Evolutionary conservation across 2,113 vertebrate species (phyloP).

Genomic region (Orthonyx spaldingii): DNA sequence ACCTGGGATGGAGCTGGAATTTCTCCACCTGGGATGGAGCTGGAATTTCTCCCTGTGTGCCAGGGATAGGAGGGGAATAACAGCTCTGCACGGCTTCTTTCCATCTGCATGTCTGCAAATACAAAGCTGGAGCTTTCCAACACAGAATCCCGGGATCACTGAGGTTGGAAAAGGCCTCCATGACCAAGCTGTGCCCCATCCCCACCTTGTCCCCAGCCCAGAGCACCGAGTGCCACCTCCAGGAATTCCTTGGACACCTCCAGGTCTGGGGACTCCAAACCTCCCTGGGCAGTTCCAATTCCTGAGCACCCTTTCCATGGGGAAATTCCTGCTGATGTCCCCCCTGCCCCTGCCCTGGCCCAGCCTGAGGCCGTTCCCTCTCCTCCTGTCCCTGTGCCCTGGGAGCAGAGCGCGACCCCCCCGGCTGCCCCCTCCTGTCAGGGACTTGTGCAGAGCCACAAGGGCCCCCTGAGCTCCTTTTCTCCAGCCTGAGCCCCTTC

Average conservation of each 20-base stretch:
- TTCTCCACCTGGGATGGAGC: background rate
- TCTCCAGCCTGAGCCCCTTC: background rate
- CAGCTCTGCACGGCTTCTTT: rapidly evolving
- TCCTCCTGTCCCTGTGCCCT: too few relatives aligned
- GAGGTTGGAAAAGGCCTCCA: rapidly evolving
- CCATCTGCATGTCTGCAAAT: background rate
- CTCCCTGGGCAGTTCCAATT: background rate
- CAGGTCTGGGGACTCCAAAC: background rate
- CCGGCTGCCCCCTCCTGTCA: too few relatives aligned
- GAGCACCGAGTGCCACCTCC: background rate
- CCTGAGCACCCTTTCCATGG: background rate
- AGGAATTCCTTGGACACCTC: background rate
- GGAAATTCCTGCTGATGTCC: background rate
- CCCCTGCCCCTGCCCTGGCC: too few relatives aligned
- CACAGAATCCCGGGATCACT: background rate
- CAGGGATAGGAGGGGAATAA: rapidly evolving
- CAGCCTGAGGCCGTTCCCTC: too few relatives aligned
- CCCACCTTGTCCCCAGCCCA: background rate
- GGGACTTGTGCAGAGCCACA: too few relatives aligned
- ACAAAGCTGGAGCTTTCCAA: rapidly evolving
- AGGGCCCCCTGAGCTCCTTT: too few relatives aligned
- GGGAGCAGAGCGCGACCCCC: too few relatives aligned
- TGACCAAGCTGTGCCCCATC: rapidly evolving
- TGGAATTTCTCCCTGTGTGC: background rate
- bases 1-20: background rate